A percentile compares a stretch with the other conserved stretches of the same genome.
phyloP scores from a whole-genome alignment of 2,797 vertebrate species.

The Gallinago nigripennis region DNA sequence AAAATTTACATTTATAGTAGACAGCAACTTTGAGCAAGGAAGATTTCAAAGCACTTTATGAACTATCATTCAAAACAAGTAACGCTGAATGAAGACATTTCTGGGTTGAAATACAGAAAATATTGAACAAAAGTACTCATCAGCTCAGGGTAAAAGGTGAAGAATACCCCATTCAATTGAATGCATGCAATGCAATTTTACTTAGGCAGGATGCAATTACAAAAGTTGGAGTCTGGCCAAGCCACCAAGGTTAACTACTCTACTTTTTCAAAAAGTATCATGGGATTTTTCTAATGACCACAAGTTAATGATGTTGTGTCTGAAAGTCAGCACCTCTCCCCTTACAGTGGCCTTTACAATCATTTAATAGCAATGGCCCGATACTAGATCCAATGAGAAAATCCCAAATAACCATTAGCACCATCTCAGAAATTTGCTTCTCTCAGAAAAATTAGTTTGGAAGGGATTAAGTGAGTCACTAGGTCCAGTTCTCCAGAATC shows the following conservation, averaged over 20 bases:
- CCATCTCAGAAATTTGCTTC: not conserved
- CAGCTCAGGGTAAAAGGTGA: conserved; percentile 47
- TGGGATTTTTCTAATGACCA: conserved; percentile 62
- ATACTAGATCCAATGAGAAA: not conserved
- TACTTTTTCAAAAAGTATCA: conserved; percentile 48
- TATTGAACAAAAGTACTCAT: conserved; percentile 42
- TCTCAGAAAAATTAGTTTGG: not conserved
- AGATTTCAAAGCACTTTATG: conserved; percentile 40
- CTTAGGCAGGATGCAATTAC: conserved; percentile 57
- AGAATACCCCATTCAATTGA: not conserved
- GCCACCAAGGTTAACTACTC: conserved; percentile 63
- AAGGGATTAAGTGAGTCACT: not conserved
- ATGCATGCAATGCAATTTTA: conserved; percentile 14
- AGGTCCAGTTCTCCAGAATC: not conserved
- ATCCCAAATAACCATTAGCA: not conserved
- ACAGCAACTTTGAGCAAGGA: conserved; percentile 31
- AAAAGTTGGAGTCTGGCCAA: conserved; percentile 62
- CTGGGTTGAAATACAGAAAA: conserved; percentile 48
- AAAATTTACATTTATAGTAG: conserved; percentile 30
- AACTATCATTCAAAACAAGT: conserved; percentile 41
- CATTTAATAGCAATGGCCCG: not conserved
- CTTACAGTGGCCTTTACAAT: conserved; percentile 34
- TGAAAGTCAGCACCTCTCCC: conserved; percentile 53
- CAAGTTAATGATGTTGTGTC: conserved; percentile 58
- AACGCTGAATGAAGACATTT: conserved; percentile 30